phyloP scores from a whole-genome alignment of 2,797 vertebrate genomes.

The Spizella passerina region DNA sequence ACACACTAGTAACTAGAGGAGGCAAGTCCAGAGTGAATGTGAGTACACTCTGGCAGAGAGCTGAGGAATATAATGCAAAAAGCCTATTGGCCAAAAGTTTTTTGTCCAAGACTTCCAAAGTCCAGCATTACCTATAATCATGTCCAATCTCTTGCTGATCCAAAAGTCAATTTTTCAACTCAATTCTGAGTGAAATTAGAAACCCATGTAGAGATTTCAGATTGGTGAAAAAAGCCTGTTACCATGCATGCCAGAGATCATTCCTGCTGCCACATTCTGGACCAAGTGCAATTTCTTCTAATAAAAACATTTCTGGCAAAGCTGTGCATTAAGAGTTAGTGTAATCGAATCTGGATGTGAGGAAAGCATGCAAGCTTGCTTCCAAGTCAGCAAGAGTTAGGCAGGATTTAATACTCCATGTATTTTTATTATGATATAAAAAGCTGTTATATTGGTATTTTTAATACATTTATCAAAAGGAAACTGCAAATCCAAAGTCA shows the following conservation, averaged over 20 bases:
- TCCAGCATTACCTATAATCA: constrained; percentile 65
- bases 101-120: constrained; percentile 54
- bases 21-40: constrained; percentile 49
- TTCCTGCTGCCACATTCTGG: constrained; percentile 70
- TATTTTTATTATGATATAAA: constrained; percentile 75
- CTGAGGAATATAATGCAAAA: constrained; percentile 59
- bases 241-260: constrained; percentile 62
- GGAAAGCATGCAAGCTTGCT: constrained; percentile 66
- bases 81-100: constrained; percentile 24
- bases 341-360: constrained; percentile 73
- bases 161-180: constrained; percentile 68
- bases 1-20: constrained; percentile 6
- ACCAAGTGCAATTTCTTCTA: constrained; percentile 63
- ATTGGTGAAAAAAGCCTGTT: constrained; percentile 48
- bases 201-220: constrained; percentile 57
- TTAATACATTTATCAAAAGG: constrained; percentile 64
- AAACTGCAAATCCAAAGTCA: constrained; percentile 27
- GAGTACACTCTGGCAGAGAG: constrained; percentile 36
- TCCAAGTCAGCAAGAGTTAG: constrained; percentile 74
- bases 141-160: constrained; percentile 57
- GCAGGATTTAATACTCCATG: constrained; percentile 67
- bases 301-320: constrained; percentile 70
- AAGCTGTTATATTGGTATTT: constrained; percentile 61
- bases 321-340: constrained; percentile 47
- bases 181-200: constrained; percentile 60